phyloP scores from a whole-genome alignment of 92 coral and sea anemone genomes.

The Pocillopora grandis region DNA sequence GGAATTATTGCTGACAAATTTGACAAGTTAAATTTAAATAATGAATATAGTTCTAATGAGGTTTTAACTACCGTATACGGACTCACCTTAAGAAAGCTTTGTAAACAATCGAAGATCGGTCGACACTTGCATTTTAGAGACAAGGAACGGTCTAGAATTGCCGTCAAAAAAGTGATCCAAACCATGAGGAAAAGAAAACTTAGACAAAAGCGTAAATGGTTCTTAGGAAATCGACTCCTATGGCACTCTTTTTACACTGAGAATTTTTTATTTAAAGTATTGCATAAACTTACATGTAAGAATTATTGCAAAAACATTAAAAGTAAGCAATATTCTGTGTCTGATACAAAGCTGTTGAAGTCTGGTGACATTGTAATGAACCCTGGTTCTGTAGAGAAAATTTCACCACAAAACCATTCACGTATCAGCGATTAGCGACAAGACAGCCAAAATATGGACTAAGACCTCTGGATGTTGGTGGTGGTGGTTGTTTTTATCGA shows the following conservation, averaged over 20 bases:
- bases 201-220: slow-evolving; percentile 30
- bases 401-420: background rate
- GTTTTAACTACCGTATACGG: background rate
- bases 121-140: slow-evolving; percentile 24
- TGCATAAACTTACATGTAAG: slow-evolving; percentile 11
- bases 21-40: background rate
- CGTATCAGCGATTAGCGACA: background rate
- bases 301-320: slow-evolving; percentile 34
- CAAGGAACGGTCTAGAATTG: no score
- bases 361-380: slow-evolving; percentile 60
- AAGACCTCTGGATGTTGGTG: background rate
- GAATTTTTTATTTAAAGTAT: slow-evolving; percentile 13
- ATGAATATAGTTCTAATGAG: slow-evolving; percentile 6
- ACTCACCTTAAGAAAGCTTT: slow-evolving; percentile 29
- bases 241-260: slow-evolving; percentile 25
- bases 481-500: slow-evolving; percentile 24
- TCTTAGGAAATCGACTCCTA: slow-evolving; percentile 44
- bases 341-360: slow-evolving; percentile 37
- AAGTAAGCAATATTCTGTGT: slow-evolving; percentile 44
- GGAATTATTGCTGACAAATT: slow-evolving; percentile 1
- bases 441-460: slow-evolving; percentile 36
- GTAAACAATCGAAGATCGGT: slow-evolving; percentile 27
- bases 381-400: slow-evolving; percentile 49
- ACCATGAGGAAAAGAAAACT: slow-evolving; percentile 46
- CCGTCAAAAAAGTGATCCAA: slow-evolving; percentile 39